Evolutionary conservation across 1,140 invertebrate species (phyloP).

Genomic region (Fopius arisanus): DNA sequence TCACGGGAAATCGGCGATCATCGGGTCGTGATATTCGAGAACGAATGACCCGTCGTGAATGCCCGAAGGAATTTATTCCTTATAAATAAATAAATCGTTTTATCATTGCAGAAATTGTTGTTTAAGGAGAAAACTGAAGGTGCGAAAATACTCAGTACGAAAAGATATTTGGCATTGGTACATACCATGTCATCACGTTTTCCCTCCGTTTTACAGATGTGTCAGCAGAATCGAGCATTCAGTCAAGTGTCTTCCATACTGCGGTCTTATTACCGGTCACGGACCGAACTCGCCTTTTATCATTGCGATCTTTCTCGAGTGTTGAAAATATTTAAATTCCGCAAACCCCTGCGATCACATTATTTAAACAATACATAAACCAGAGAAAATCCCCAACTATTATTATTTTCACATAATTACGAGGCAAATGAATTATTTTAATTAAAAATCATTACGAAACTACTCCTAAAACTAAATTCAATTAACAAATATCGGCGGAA

Average conservation of each 20-base stretch:
- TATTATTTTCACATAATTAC: background rate
- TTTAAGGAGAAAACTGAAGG: background rate
- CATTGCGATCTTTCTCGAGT: slow-evolving; percentile 55
- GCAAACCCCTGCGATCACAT: background rate
- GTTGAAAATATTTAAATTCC: slow-evolving; percentile 61
- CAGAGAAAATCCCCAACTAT: background rate
- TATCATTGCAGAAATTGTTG: background rate
- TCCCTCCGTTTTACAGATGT: slow-evolving; percentile 23
- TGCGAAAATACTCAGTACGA: slow-evolving; percentile 1
- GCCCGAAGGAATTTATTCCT: too few relatives aligned
- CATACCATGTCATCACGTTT: slow-evolving; percentile 36
- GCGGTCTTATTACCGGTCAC: slow-evolving; percentile 61
- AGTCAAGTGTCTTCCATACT: slow-evolving; percentile 15
- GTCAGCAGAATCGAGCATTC: slow-evolving; percentile 37
- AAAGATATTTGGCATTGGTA: slow-evolving; percentile 26
- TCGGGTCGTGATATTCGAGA: too few relatives aligned
- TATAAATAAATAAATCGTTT: too few relatives aligned
- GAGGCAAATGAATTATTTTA: too few relatives aligned
- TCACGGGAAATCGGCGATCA: too few relatives aligned
- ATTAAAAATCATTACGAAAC: too few relatives aligned
- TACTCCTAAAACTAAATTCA: too few relatives aligned
- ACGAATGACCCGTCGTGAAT: too few relatives aligned
- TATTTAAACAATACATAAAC: background rate
- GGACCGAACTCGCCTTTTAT: slow-evolving; percentile 55
- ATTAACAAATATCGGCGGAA: too few relatives aligned